These are phyloP conservation scores for Tetranychus truncatus DNA, from an alignment of 2,888 invertebrate genomes.

Conservation along the genomic window DNA sequence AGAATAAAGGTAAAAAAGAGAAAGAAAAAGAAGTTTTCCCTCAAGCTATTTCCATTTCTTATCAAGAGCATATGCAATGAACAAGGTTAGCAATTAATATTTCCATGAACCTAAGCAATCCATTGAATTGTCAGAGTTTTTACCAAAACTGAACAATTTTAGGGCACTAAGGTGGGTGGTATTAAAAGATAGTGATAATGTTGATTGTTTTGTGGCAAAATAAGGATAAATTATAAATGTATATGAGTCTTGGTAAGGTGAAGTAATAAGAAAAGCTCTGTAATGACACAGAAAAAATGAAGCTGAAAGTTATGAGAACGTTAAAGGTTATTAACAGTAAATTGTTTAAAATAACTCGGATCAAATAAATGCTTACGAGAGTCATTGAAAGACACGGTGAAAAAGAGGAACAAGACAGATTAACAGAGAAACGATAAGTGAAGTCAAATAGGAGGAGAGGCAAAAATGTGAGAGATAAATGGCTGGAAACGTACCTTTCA, in stretches of 20 bases:
- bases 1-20: background rate
- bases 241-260: background rate
- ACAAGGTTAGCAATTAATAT: background rate
- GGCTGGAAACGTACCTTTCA: constrained; percentile 51
- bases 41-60: background rate
- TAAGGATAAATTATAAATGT: background rate
- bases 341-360: background rate
- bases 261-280: background rate
- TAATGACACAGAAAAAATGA: background rate
- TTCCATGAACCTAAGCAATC: background rate
- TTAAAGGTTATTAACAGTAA: background rate
- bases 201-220: background rate
- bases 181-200: background rate
- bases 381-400: background rate
- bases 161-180: background rate
- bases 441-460: background rate
- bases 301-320: background rate
- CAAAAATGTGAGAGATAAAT: background rate
- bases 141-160: background rate
- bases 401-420: background rate
- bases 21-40: background rate
- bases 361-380: background rate
- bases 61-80: background rate
- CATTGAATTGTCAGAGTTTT: background rate
- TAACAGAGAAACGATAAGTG: background rate